Evolutionary conservation across 2,113 vertebrate species (phyloP), one percentile per base, ranked within the genome.

Genomic region (Daphoenositta chrysoptera): DNA sequence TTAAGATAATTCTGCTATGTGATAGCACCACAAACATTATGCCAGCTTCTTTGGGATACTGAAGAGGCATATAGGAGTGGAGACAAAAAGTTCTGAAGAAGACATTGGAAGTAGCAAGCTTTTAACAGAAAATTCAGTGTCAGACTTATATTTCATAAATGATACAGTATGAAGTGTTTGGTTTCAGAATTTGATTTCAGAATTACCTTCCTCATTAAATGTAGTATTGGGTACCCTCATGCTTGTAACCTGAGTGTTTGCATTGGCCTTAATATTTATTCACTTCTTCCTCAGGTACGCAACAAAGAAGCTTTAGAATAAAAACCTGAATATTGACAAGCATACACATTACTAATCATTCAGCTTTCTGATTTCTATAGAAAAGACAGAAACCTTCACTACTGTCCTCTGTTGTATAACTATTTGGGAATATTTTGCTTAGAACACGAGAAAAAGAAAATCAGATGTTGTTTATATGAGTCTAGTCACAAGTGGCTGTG

Each of bases 111-210:
- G 14, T 15, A 69, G 21, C 8, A 80, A 92, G 13, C 28, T 66
- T 92, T 68, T 48, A 21, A 60, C 14, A 68, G 14, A 69, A 85
- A 77, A 92, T 26, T 33, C 19, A 31, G 8, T 42, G 3, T 53
- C 47, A 87, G 5, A 18, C 45, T 57, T 50, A 9, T 63, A 57
- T 63, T 90, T 84, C 33, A 35, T 39, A 68, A 71, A 54, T 56
- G 23, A 47, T 24, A 44, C 3, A 58, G 15, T 21, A 73, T 2
- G 14, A 18, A 45, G 6, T 48, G 10, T 39, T 82, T 89, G 22
- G 75, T 56, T 85, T 91, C 54, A 76, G 40, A 93, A 78, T 54
- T 83, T 33, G 2, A 84, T 71, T 89, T 91, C 50, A 78, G 51
- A 91, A 69, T 57, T 66, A 39, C 9, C 11, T 81, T 58, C 56